phyloP scores from a whole-genome alignment of 2,888 invertebrate genomes.

The Epinotia ramella region DNA sequence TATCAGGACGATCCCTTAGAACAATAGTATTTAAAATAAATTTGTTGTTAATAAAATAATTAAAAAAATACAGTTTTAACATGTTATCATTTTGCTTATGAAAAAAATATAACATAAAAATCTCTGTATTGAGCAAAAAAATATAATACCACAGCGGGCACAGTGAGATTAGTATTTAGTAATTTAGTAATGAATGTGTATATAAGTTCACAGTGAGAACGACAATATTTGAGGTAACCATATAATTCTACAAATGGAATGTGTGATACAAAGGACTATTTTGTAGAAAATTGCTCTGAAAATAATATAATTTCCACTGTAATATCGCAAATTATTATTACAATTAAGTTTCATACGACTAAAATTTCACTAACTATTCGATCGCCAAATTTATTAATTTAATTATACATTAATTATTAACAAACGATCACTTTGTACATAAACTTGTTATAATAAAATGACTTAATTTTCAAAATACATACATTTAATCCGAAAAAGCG shows the following conservation, averaged over 20 bases:
- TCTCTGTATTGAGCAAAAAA: no score
- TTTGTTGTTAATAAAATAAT: no score
- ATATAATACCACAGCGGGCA: not conserved
- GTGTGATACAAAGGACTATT: constrained; percentile 39
- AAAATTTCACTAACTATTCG: constrained; percentile 46
- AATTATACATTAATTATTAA: constrained; percentile 38
- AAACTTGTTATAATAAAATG: constrained; percentile 30
- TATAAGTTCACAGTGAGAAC: not conserved
- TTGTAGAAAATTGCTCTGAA: constrained; percentile 36
- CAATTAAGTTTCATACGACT: constrained; percentile 30
- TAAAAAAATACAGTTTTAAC: no score
- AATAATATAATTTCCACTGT: constrained; percentile 29
- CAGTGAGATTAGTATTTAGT: no score
- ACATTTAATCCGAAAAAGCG: constrained; percentile 38
- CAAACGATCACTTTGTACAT: constrained; percentile 43
- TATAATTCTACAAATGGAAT: constrained; percentile 40
- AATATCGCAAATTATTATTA: constrained; percentile 42
- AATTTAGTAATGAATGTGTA: no score
- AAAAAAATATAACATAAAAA: no score
- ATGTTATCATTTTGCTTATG: no score
- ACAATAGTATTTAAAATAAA: not conserved
- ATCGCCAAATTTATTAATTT: constrained; percentile 41
- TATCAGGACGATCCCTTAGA: no score
- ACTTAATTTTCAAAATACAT: constrained; percentile 39
- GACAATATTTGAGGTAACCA: constrained; percentile 35